Conservation (phyloP, 2,113 vertebrate species). For the Megalops atlanticus region DNA sequence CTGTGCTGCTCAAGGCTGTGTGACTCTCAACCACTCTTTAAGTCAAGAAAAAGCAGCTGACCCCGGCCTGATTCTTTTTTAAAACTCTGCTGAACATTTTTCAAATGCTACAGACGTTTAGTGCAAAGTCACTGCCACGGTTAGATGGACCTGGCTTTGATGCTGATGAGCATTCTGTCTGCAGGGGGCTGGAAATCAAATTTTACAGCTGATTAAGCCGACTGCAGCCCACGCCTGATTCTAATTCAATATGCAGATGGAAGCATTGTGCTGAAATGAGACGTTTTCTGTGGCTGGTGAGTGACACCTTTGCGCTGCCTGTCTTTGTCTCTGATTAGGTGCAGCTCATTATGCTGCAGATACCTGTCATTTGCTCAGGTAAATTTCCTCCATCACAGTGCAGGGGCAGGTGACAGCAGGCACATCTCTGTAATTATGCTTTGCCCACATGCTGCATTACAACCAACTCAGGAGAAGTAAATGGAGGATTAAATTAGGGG, state of each 20-base stretch:
- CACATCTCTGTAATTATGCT: not conserved
- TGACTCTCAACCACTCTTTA: too few species aligned
- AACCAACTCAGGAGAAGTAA: not conserved
- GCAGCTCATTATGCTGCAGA: not conserved
- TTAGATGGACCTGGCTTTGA: too few species aligned
- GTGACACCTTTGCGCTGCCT: not conserved
- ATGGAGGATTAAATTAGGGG: not conserved
- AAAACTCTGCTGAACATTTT: too few species aligned
- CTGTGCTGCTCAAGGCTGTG: too few species aligned
- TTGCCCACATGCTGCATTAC: not conserved
- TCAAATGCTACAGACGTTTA: too few species aligned
- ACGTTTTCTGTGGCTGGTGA: not conserved
- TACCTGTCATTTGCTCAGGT: not conserved
- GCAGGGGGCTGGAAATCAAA: conserved; percentile 42
- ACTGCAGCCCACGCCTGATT: not conserved
- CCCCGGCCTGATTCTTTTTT: too few species aligned
- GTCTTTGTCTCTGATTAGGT: not conserved
- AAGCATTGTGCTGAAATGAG: not conserved
- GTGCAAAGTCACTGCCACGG: too few species aligned
- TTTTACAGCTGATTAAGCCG: conserved; percentile 49
- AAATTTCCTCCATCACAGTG: not conserved
- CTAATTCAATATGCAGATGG: not conserved
- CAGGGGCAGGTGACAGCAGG: not conserved
- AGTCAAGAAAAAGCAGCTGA: too few species aligned
- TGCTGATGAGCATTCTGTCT: not conserved